Conservation (phyloP, 2,888 invertebrate species). For the Carpatolechia fugitivella region DNA sequence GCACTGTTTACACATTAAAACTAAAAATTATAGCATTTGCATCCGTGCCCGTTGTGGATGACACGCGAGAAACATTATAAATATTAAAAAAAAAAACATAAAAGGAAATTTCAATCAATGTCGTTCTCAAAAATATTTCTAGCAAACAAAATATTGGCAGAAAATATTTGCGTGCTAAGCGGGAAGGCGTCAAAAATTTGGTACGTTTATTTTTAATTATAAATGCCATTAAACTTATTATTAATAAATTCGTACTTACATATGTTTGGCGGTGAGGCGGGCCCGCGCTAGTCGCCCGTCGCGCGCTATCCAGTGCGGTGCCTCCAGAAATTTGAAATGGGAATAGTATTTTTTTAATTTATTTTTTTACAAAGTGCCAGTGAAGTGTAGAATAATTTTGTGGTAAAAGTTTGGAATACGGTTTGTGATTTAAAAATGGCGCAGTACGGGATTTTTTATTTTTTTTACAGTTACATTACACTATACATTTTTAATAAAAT, state of each 20-base stretch:
- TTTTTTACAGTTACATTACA: conserved; percentile 29
- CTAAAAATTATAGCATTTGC: background rate
- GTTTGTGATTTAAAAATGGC: conserved; percentile 65
- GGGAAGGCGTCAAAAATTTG: background rate
- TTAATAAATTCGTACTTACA: conserved; percentile 27
- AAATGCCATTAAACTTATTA: conserved; percentile 49
- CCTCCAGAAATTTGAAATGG: conserved; percentile 43
- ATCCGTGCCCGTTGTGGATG: background rate
- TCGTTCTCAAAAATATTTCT: background rate
- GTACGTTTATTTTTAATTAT: conserved; percentile 23
- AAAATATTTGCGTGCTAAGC: background rate
- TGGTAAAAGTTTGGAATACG: conserved; percentile 51
- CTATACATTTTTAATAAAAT: conserved; percentile 11
- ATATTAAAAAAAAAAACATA: background rate
- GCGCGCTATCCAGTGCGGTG: conserved; percentile 56
- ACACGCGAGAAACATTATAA: background rate
- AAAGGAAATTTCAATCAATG: conserved; percentile 25
- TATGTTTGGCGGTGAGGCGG: conserved; percentile 44
- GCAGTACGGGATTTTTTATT: conserved; percentile 55
- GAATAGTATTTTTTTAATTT: conserved; percentile 30
- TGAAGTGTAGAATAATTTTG: conserved; percentile 55
- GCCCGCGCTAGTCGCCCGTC: conserved; percentile 50
- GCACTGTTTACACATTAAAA: background rate
- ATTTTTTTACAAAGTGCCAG: conserved; percentile 39
- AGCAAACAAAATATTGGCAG: conserved; percentile 7